phyloP scores from a whole-genome alignment of 2,797 vertebrate species.

The Enoplosus armatus region DNA sequence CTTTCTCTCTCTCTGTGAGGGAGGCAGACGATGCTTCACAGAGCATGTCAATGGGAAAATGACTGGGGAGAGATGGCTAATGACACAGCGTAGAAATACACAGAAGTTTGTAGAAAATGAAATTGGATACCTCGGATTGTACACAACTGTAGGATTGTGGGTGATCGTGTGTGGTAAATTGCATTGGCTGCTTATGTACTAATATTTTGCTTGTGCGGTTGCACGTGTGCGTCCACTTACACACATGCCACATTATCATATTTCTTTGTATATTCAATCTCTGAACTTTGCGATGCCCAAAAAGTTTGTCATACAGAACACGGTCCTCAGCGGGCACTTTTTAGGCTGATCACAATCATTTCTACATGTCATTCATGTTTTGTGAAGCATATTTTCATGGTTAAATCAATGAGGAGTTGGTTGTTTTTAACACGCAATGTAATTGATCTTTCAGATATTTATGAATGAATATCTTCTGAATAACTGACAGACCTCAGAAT shows the following conservation, averaged over 20 bases:
- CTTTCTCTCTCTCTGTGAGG: conserved; percentile 8
- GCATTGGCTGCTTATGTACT: conserved; percentile 14
- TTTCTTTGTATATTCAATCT: neutral
- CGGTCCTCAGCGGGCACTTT: too few species aligned
- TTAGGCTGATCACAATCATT: neutral
- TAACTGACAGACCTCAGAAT: neutral
- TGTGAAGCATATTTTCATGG: neutral
- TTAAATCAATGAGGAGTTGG: too few species aligned
- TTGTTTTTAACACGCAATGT: too few species aligned
- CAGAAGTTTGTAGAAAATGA: conserved; percentile 63
- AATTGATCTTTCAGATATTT: too few species aligned
- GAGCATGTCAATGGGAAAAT: conserved; percentile 81
- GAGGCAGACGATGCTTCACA: conserved; percentile 63
- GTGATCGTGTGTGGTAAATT: conserved; percentile 34
- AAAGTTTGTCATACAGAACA: neutral
- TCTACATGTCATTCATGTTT: neutral
- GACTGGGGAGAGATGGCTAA: conserved; percentile 74
- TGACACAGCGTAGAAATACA: conserved; percentile 69
- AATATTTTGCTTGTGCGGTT: conserved; percentile 22
- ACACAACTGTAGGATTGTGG: conserved; percentile 49
- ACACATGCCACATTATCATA: neutral
- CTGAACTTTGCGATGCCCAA: neutral
- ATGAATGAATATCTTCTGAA: too few species aligned
- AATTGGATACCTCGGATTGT: conserved; percentile 66
- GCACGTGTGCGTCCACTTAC: neutral